Conservation (phyloP, 2,888 invertebrate species). For the Megaustenia siamemsis region DNA sequence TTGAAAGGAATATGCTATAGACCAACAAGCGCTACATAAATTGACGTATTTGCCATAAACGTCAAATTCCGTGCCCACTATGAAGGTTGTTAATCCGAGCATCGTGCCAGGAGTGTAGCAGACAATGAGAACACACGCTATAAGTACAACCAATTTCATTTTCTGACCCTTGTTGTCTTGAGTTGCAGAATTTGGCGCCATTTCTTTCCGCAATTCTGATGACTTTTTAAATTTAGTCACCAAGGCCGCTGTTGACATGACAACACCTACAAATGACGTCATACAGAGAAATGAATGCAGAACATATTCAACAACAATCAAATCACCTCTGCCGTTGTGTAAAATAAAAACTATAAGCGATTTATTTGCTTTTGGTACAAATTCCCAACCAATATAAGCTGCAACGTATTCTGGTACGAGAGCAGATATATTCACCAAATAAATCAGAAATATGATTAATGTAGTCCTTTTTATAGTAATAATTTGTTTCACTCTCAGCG, state of each 20-base stretch:
- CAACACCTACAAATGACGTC: background rate
- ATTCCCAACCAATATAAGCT: background rate
- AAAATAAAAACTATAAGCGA: background rate
- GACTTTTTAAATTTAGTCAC: background rate
- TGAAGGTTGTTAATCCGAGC: background rate
- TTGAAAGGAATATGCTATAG: background rate
- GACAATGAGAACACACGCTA: background rate
- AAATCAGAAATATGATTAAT: background rate
- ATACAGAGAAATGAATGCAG: background rate
- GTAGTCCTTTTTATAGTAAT: background rate
- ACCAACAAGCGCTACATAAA: background rate
- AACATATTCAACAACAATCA: background rate
- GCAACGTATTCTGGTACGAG: background rate
- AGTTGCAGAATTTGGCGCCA: background rate
- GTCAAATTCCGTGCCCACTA: background rate
- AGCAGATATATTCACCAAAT: background rate
- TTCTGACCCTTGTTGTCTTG: background rate
- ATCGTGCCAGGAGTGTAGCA: conserved; percentile 3
- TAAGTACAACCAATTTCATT: conserved; percentile 8
- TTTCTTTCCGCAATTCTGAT: background rate
- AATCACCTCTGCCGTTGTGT: no score
- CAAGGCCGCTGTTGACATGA: background rate
- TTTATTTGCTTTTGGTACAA: background rate
- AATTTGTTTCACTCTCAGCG: background rate
- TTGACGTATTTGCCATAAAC: background rate